Evolutionary conservation across 2,113 vertebrate species (phyloP), one percentile per base, ranked within the genome.

Genomic region (Chaenogobius annularis): DNA sequence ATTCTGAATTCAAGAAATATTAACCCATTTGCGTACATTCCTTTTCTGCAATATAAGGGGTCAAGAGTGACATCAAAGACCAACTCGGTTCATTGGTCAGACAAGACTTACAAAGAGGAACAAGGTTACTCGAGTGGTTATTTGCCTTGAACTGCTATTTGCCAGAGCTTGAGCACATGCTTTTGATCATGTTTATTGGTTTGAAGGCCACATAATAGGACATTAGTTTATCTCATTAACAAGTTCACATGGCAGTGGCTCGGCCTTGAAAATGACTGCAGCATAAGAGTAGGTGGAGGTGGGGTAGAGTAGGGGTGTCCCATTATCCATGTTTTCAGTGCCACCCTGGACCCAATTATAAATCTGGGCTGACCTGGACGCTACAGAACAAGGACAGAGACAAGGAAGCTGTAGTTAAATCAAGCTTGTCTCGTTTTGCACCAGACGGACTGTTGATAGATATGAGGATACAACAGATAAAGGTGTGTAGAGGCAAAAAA

Each of bases 301-400:
- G 48, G 74, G 68, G 63, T 73, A 72, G 35, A 48, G 48, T 31
- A 44, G 31, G 61, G 58, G 12, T n/a, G 7, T 69, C 71, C 67
- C 47, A 73, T 83, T 83, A 79, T 46, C 67, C 62, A 69, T 15
- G 3, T 72, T 68, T 19, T 47, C 61, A 55, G 48, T 63, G 61
- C 69, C 62, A 82, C 72, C 71, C 68, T 55, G 68, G 78, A 86
- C 83, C 83, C 82, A 87, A 88, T 87, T 90, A 91, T 83, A 84
- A 86, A 78, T 79, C 77, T 79, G 55, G 17, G 13, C 50, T 82
- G 82, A 88, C 72, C 66, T 59, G 70, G n/a, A 69, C 74, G 10
- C 37, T 37, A 26, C 65, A 74, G 69, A 73, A 73, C 11, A 23
- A 66, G 73, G 79, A 82, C 81, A 77, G 52, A 62, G 70, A 77